A percentile compares a stretch with the other conserved stretches of the same genome.
phyloP scores from a whole-genome alignment of 2,113 vertebrate species.

The Rhabdornis inornatus region DNA sequence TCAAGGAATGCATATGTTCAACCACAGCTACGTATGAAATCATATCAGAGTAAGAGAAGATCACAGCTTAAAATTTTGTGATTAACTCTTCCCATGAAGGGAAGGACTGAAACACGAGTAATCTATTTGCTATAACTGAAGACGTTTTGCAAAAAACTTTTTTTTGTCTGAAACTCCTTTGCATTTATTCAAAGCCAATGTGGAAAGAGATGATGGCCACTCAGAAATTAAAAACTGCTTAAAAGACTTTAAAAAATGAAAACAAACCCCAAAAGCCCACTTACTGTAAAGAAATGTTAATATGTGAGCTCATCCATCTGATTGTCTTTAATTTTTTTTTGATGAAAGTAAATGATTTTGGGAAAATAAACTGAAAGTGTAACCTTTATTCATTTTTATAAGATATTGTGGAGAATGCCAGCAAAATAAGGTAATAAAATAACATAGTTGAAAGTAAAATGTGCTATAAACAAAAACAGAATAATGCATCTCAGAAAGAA shows the following conservation, averaged over 20 bases:
- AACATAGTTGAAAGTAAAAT: background rate
- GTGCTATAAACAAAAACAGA: background rate
- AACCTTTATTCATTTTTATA: background rate
- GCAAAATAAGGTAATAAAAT: background rate
- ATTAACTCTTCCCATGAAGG: background rate
- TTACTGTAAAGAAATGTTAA: background rate
- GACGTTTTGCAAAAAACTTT: background rate
- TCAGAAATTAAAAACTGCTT: background rate
- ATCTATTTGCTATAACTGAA: background rate
- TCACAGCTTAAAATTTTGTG: background rate
- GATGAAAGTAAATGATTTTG: background rate
- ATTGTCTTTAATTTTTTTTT: background rate
- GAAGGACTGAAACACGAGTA: background rate
- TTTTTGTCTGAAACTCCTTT: background rate
- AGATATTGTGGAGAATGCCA: background rate
- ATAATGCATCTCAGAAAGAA: background rate
- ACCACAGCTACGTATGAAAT: background rate
- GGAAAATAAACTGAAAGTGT: background rate
- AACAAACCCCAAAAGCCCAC: background rate
- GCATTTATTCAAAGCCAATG: background rate
- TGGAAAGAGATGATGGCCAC: background rate
- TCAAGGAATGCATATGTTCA: background rate
- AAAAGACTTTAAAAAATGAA: background rate
- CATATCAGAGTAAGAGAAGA: background rate
- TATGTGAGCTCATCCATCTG: background rate